A percentile compares a stretch with the other conserved stretches of the same genome.
Conservation (phyloP, 2,797 vertebrate genomes). For the Petrocephalus schoutedeni region DNA sequence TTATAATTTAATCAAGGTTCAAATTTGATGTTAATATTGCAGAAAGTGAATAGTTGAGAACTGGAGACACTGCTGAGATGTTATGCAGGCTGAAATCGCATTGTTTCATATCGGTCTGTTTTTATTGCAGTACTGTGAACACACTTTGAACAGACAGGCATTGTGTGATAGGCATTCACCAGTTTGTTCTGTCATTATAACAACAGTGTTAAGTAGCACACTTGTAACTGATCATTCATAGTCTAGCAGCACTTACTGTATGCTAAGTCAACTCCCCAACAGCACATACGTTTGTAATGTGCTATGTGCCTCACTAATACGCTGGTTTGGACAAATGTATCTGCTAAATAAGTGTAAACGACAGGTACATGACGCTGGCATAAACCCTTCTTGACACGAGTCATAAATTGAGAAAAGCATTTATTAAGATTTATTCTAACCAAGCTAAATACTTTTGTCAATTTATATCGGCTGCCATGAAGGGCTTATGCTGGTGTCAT, state of each 20-base stretch:
- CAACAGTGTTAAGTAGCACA: background rate
- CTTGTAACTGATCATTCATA: too few species aligned
- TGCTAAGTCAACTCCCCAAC: background rate
- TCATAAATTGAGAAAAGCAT: background rate
- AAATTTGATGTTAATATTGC: background rate
- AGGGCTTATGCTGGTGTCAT: too few species aligned
- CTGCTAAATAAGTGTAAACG: background rate
- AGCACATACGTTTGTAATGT: background rate
- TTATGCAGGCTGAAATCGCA: background rate
- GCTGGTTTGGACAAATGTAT: background rate
- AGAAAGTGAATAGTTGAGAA: too few species aligned
- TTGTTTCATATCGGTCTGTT: background rate
- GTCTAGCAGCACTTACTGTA: background rate
- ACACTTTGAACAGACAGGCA: background rate
- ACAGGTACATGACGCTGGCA: background rate
- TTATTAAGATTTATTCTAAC: background rate
- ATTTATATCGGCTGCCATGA: background rate
- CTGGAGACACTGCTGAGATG: background rate
- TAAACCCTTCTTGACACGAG: background rate
- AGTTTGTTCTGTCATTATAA: background rate
- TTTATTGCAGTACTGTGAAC: background rate
- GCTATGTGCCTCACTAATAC: background rate
- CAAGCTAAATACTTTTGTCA: background rate
- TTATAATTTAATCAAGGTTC: background rate
- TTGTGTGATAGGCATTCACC: background rate